Percentiles rank a stretch among this genome's conserved stretches.
Conservation (phyloP, 2,113 vertebrate species). For the Pomatostomus ruficeps region DNA sequence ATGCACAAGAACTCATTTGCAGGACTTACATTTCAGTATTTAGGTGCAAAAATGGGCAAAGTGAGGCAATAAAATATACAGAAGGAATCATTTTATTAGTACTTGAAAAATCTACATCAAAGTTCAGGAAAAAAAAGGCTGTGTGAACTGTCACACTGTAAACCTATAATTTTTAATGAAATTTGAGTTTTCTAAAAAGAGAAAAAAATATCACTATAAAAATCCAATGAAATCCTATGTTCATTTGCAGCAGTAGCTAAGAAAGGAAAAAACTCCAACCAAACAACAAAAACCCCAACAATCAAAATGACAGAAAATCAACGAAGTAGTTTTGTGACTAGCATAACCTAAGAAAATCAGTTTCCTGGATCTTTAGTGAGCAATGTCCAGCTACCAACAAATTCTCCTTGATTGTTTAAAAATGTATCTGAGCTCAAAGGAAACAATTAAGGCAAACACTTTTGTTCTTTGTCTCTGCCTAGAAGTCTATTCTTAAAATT, state of each 20-base stretch:
- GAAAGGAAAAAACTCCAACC: not conserved
- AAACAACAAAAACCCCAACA: not conserved
- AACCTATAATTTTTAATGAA: not conserved
- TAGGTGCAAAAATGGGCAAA: not conserved
- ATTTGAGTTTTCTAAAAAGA: not conserved
- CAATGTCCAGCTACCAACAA: rapidly evolving
- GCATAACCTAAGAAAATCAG: not conserved
- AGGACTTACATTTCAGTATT: not conserved
- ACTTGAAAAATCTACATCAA: not conserved
- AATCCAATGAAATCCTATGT: not conserved
- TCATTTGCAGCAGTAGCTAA: not conserved
- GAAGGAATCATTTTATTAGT: not conserved
- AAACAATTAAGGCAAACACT: not conserved
- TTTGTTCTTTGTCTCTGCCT: not conserved
- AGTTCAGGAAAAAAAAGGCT: not conserved
- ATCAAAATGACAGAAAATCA: not conserved
- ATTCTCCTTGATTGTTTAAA: not conserved
- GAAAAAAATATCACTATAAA: not conserved
- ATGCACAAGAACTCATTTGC: not conserved
- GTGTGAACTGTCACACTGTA: not conserved
- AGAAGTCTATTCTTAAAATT: not conserved
- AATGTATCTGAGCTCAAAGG: not conserved
- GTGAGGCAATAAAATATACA: not conserved
- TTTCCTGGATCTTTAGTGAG: not conserved
- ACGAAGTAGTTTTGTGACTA: not conserved